Evolutionary conservation across 2,797 vertebrate genomes (phyloP).

Genomic region (Dicrostonyx torquatus): DNA sequence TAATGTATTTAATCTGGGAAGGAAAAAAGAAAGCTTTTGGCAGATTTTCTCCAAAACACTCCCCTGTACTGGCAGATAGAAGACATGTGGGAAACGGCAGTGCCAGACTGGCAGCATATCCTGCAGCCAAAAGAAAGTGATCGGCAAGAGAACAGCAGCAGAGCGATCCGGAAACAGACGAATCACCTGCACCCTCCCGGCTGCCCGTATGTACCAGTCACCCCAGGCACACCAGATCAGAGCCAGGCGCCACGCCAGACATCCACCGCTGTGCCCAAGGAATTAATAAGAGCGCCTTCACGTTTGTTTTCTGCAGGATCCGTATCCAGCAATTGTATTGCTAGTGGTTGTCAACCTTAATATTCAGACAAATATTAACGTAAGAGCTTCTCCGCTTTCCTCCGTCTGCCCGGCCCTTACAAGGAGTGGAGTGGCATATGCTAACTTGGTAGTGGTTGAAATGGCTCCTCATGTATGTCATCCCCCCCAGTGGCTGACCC

Average conservation of each 20-base stretch:
- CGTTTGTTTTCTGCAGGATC: background rate
- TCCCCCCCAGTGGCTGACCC: background rate
- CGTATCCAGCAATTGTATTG: background rate
- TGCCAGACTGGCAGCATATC: constrained; percentile 60
- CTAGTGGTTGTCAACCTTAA: background rate
- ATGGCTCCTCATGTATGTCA: background rate
- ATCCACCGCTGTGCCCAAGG: background rate
- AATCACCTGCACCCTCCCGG: constrained; percentile 48
- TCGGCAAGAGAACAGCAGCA: constrained; percentile 20
- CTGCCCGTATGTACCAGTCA: constrained; percentile 6
- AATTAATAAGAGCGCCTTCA: background rate
- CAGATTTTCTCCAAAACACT: constrained; percentile 64
- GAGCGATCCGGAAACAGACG: constrained; percentile 53
- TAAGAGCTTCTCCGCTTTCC: background rate
- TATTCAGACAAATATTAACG: constrained; percentile 29
- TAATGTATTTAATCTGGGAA: constrained; percentile 73
- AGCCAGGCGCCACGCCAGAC: constrained; percentile 1
- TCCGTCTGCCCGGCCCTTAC: background rate
- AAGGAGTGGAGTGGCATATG: background rate
- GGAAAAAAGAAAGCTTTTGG: constrained; percentile 57
- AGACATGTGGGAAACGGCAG: constrained; percentile 34
- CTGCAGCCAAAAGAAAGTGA: constrained; percentile 63
- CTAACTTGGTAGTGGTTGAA: background rate
- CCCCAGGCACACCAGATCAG: background rate
- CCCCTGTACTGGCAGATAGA: constrained; percentile 65